phyloP scores from a whole-genome alignment of 2,888 invertebrate species.

The Drosophila kuntzei region DNA sequence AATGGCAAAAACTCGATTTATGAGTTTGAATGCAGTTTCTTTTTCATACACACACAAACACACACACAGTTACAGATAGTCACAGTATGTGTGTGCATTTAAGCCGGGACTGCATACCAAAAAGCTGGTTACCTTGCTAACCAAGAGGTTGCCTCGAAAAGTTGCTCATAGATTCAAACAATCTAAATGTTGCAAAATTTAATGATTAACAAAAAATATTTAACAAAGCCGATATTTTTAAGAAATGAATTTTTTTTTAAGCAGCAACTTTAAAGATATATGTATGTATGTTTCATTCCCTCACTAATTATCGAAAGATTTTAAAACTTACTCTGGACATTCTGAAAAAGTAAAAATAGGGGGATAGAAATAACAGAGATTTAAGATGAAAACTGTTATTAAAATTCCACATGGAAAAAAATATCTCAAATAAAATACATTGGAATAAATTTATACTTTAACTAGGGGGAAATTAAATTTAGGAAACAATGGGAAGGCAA shows the following conservation, averaged over 20 bases:
- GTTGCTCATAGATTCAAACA: conserved; percentile 13
- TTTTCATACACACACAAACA: conserved; percentile 42
- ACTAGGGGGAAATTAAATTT: too few species aligned
- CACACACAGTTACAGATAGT: conserved; percentile 20
- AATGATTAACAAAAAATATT: background rate
- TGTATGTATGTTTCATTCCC: too few species aligned
- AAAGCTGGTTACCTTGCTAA: conserved; percentile 33
- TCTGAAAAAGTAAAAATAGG: too few species aligned
- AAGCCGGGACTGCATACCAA: conserved; percentile 52
- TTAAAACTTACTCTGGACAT: too few species aligned
- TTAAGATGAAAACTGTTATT: too few species aligned
- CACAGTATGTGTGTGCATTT: conserved; percentile 23
- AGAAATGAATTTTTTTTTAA: background rate
- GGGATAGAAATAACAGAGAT: too few species aligned
- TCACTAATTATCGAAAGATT: too few species aligned
- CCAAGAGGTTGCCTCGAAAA: conserved; percentile 18
- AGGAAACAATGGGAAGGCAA: too few species aligned
- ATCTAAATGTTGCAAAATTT: conserved; percentile 21
- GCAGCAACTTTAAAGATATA: background rate
- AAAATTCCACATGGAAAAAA: too few species aligned
- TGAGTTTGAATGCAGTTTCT: conserved; percentile 72
- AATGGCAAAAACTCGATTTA: conserved; percentile 74
- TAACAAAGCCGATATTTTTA: background rate
- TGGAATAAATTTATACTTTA: too few species aligned
- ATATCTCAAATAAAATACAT: too few species aligned